Evolutionary conservation across 2,888 invertebrate species (phyloP).

Genomic region (Imbricaverruca yamaguchii): DNA sequence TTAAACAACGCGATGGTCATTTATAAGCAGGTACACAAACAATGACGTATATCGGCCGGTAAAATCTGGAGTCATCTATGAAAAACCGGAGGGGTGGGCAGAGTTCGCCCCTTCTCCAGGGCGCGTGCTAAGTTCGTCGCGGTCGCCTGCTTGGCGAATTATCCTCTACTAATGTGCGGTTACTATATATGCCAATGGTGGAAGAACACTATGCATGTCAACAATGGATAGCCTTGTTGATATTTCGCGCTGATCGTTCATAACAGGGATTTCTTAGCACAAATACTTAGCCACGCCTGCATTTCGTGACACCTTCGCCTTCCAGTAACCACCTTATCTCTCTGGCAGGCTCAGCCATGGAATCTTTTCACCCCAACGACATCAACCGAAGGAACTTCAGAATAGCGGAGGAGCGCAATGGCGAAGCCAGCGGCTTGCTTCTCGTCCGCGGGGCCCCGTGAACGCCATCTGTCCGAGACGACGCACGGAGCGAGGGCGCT

Average conservation of each 20-base stretch:
- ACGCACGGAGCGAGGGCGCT: no score
- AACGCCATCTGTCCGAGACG: not conserved
- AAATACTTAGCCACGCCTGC: not conserved
- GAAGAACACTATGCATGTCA: not conserved
- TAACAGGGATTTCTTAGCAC: not conserved
- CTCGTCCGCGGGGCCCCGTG: not conserved
- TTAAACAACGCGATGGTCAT: no score
- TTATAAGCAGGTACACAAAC: no score
- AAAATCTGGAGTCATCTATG: no score
- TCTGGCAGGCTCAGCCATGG: not conserved
- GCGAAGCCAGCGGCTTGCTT: not conserved
- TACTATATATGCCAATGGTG: not conserved
- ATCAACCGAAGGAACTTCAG: not conserved
- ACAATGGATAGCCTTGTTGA: not conserved
- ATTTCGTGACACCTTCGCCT: no score
- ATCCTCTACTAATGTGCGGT: no score
- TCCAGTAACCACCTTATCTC: not conserved
- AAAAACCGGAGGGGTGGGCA: no score
- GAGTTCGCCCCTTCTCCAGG: no score
- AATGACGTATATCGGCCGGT: no score
- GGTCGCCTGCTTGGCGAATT: no score
- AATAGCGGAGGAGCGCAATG: not conserved
- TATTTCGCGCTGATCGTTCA: no score
- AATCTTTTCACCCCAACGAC: not conserved
- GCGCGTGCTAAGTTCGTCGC: no score